A percentile compares a stretch with the other conserved stretches of the same genome.
Conservation (phyloP, 2,888 invertebrate genomes). For the Eremobia ochroleuca region DNA sequence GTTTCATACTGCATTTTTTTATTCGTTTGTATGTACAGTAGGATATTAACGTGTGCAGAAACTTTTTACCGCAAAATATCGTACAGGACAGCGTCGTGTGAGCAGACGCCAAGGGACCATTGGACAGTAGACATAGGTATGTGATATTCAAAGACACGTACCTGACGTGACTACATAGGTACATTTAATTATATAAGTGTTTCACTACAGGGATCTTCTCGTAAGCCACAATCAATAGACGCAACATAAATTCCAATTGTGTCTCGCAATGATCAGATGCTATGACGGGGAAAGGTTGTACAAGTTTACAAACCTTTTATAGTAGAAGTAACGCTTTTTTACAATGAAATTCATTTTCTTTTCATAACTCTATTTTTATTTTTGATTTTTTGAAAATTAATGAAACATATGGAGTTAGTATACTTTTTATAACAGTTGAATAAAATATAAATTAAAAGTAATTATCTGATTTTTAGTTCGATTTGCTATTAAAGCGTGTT, state of each 20-base stretch:
- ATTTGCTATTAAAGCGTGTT: too few relatives aligned
- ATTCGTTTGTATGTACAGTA: background rate
- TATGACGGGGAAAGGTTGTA: background rate
- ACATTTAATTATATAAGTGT: background rate
- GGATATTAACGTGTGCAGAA: background rate
- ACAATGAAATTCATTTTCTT: too few relatives aligned
- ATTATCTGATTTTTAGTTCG: too few relatives aligned
- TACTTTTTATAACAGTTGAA: too few relatives aligned
- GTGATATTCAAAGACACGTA: background rate
- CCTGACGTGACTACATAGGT: background rate
- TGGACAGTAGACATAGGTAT: background rate
- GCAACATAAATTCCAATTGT: conserved; percentile 6
- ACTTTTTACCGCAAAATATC: too few relatives aligned
- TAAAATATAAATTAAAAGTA: too few relatives aligned
- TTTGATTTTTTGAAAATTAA: too few relatives aligned
- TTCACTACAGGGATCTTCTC: background rate
- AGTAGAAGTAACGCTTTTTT: background rate
- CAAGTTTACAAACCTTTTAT: background rate
- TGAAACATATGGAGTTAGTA: too few relatives aligned
- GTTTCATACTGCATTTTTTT: background rate
- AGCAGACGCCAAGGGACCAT: background rate
- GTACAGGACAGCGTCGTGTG: background rate
- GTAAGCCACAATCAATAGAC: conserved; percentile 8
- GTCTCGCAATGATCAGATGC: background rate
- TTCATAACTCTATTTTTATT: too few relatives aligned